Percentiles rank a stretch among this genome's conserved stretches.
phyloP scores from a whole-genome alignment of 2,888 invertebrate species.

The Caenorhabditis sulstoni region DNA sequence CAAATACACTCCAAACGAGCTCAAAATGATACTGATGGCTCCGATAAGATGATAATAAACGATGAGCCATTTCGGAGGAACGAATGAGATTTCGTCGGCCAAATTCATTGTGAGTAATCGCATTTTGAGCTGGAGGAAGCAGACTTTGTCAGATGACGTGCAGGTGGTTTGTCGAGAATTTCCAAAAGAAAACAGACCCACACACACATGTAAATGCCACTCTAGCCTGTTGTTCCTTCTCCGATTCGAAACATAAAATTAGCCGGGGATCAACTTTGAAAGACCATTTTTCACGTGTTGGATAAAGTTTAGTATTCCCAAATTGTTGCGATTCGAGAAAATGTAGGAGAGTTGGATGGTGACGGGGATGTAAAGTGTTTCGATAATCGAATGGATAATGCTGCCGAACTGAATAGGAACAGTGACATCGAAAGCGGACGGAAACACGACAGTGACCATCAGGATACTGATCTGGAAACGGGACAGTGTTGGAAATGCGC shows the following conservation, averaged over 20 bases:
- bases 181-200: too few relatives aligned
- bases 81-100: neutral
- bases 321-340: neutral
- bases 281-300: too few relatives aligned
- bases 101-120: conserved; percentile 1
- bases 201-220: too few relatives aligned
- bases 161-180: too few relatives aligned
- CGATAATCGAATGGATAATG: neutral
- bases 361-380: neutral
- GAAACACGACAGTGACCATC: neutral
- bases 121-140: neutral
- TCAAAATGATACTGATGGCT: neutral
- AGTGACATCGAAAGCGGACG: neutral
- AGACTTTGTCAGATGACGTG: too few relatives aligned
- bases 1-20: conserved; percentile 3
- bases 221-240: too few relatives aligned
- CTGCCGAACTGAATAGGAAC: neutral
- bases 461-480: neutral
- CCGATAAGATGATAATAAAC: conserved; percentile 7
- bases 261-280: too few relatives aligned
- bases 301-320: neutral
- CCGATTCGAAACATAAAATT: neutral
- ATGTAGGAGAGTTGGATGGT: conserved; percentile 1
- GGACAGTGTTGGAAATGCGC: neutral
- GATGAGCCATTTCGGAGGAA: conserved; percentile 2